Conservation (phyloP, 2,888 invertebrate genomes). For the Machimus atricapillus region DNA sequence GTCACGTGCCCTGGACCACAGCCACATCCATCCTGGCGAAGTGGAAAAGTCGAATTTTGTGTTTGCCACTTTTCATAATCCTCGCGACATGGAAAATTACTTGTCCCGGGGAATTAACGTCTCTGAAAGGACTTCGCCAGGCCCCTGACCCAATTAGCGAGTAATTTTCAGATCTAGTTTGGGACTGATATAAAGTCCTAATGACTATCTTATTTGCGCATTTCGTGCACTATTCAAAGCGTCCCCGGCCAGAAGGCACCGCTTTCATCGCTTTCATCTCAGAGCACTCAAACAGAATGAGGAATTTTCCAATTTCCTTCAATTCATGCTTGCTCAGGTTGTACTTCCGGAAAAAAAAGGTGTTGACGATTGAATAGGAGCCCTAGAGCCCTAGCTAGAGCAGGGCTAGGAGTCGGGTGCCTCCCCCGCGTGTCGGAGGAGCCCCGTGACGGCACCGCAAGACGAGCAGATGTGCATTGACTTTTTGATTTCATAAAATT, state of each 20-base stretch:
- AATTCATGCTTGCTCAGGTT: slow-evolving; percentile 3
- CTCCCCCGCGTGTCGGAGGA: background rate
- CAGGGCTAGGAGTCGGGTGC: background rate
- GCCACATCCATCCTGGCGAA: background rate
- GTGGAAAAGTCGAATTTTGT: slow-evolving; percentile 11
- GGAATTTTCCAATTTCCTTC: slow-evolving; percentile 31
- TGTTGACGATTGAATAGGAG: background rate
- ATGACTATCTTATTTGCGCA: background rate
- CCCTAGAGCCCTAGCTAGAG: background rate
- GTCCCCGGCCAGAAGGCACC: background rate
- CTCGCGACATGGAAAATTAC: slow-evolving; percentile 32
- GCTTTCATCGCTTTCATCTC: background rate
- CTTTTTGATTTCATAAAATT: slow-evolving; percentile 42
- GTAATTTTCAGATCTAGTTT: background rate
- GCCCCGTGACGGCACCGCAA: background rate
- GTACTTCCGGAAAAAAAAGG: slow-evolving; percentile 8
- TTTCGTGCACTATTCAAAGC: background rate
- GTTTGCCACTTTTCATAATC: slow-evolving; percentile 34
- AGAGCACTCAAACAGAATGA: slow-evolving; percentile 3
- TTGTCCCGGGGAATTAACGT: slow-evolving; percentile 16
- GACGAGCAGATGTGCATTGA: slow-evolving; percentile 37
- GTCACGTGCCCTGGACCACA: slow-evolving; percentile 31
- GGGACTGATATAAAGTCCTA: background rate
- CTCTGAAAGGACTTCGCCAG: background rate
- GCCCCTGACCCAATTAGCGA: background rate